phyloP scores from a whole-genome alignment of 2,888 invertebrate species.

The Drosophila paucipuncta region DNA sequence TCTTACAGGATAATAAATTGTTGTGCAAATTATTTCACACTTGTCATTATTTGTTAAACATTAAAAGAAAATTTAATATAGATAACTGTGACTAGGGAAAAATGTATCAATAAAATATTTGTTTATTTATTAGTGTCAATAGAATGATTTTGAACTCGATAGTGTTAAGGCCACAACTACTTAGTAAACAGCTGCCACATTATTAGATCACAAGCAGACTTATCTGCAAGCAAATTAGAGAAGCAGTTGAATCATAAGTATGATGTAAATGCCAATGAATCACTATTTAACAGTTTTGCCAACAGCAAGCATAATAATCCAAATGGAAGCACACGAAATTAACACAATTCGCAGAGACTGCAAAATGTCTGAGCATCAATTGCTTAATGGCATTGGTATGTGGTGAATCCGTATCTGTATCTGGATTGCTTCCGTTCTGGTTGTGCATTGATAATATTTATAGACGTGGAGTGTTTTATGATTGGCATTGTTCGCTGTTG shows the following conservation, averaged over 20 bases:
- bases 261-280: background rate
- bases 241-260: background rate
- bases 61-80: constrained; percentile 9
- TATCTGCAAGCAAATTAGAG: background rate
- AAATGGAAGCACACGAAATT: constrained; percentile 8
- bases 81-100: background rate
- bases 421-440: constrained; percentile 12
- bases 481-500: constrained; percentile 42
- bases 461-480: constrained; percentile 45
- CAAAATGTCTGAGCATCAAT: constrained; percentile 11
- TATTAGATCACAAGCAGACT: background rate
- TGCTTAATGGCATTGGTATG: constrained; percentile 1
- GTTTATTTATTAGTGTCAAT: constrained; percentile 18
- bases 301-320: background rate
- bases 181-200: background rate
- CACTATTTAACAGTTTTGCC: background rate
- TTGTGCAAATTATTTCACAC: background rate
- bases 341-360: constrained; percentile 5
- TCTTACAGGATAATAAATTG: background rate
- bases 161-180: background rate
- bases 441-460: constrained; percentile 38
- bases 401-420: background rate
- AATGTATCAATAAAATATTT: constrained; percentile 6
- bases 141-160: background rate
- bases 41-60: background rate